phyloP scores from a whole-genome alignment of 1,140 invertebrate species.

The Diabrotica virgifera region DNA sequence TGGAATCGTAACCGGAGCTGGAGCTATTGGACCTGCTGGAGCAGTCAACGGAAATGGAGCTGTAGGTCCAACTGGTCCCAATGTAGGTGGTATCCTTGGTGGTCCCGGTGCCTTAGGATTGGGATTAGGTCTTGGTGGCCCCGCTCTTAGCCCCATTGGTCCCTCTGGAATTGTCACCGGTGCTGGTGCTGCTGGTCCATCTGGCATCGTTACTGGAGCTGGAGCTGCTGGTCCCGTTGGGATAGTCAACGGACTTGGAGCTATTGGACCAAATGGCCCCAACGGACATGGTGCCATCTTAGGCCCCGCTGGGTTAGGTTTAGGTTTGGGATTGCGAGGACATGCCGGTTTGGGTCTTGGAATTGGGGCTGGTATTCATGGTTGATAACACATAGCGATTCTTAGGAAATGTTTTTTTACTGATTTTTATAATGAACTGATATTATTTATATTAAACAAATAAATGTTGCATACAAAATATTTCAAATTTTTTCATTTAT shows the following conservation, averaged over 20 bases:
- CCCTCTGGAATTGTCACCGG: conserved; percentile 10
- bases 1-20: conserved; percentile 12
- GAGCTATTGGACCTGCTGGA: conserved; percentile 12
- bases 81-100: neutral
- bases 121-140: no score
- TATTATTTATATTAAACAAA: no score
- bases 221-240: conserved; percentile 7
- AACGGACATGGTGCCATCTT: conserved; percentile 9
- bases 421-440: no score
- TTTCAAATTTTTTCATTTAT: no score
- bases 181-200: neutral
- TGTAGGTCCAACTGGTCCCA: neutral
- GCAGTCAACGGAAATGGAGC: no score
- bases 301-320: neutral
- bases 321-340: neutral
- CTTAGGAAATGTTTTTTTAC: no score
- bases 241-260: conserved; percentile 9
- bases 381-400: no score
- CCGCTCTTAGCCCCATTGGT: conserved; percentile 6
- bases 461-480: no score
- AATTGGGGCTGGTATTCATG: no score
- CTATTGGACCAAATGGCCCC: conserved; percentile 8
- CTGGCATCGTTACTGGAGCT: neutral
- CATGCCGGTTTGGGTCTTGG: no score
- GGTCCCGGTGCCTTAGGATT: no score